Evolutionary conservation across 2,888 invertebrate genomes (phyloP), one percentile per base, ranked within the genome.

Genomic region (Muscina levida): DNA sequence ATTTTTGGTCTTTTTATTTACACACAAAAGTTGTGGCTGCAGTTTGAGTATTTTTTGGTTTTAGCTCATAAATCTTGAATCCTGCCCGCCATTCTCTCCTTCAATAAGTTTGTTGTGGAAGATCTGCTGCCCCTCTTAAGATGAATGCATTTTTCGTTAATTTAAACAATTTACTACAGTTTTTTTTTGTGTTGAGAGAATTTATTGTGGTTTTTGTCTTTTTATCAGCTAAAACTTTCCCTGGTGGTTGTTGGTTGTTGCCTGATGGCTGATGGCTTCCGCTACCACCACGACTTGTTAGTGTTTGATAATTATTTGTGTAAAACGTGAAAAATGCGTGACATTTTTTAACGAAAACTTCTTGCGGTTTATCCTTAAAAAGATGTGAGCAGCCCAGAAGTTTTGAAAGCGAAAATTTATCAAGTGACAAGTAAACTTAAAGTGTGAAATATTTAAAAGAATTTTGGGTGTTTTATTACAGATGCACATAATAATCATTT

Each of bases 311-410:
- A 66, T 76, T 71, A 67, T 67, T 72, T 72, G 57, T n/a, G 62
- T 39, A 57, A 66, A 79, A 74, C 57, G 24, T 71, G 37, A 74
- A 70, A 71, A 66, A 70, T 71, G 57, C 74, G 74, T 66, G 74
- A 74, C 70, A 79, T 78, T 78, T 46, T 78, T 72, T 78, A 39
- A 51, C 24, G 39, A 15, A 67, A 68, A 78, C 37, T 68, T 53
- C 68, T 31, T 0, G 24, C 11, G 2, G 3, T 31, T 31, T 31
- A 31, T 31, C 31, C 31, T 5, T 31, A 44, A 1, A 5, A n/a
- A 46, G 17, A 46, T 24, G 2, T 13, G 0, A 19, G 19, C 26
- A 19, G 26, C 15, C 15, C 22, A 11, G 17, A 59, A 57, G 31
- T 46, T 53, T 46, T 26, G 17, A 26, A 8, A 19, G 37, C 31